Percentiles rank a stretch among this genome's conserved stretches.
Evolutionary conservation across 23 tunicate species (phyloP).

Genomic region (Phallusia fumigata): DNA sequence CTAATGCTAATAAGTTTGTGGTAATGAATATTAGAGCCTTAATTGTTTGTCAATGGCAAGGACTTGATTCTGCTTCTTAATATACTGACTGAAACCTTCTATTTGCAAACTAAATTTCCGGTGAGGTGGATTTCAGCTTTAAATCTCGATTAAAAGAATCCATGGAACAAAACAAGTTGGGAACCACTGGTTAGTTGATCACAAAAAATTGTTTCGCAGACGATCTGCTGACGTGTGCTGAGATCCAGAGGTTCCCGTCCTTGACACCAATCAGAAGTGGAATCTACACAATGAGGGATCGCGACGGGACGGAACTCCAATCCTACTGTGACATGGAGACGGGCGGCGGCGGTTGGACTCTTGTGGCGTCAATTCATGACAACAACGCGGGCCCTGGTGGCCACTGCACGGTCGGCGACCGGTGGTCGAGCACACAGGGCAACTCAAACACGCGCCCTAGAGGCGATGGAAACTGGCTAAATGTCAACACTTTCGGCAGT

Average conservation of each 20-base stretch:
- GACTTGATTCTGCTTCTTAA: too few species aligned
- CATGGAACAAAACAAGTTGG: too few species aligned
- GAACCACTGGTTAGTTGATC: too few species aligned
- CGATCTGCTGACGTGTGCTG: neutral
- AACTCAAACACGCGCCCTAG: neutral
- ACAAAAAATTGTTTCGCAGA: neutral
- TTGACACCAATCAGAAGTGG: neutral
- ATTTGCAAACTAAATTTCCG: too few species aligned
- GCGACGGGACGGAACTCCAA: neutral
- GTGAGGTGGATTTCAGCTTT: too few species aligned
- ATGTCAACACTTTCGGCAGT: constrained; percentile 7
- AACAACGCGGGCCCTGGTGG: neutral
- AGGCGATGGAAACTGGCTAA: neutral
- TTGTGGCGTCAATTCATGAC: neutral
- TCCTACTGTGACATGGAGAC: neutral
- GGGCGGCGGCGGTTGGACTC: constrained; percentile 1
- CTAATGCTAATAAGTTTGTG: too few species aligned
- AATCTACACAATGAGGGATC: neutral
- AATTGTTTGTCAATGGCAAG: too few species aligned
- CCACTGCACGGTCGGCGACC: neutral
- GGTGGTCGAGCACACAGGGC: neutral
- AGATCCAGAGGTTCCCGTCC: neutral
- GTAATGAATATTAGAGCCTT: too few species aligned
- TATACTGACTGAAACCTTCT: too few species aligned
- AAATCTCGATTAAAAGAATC: too few species aligned